These are phyloP conservation scores for Xenopus borealis DNA, from an alignment of 2,113 vertebrate species.

Conservation along the genomic window DNA sequence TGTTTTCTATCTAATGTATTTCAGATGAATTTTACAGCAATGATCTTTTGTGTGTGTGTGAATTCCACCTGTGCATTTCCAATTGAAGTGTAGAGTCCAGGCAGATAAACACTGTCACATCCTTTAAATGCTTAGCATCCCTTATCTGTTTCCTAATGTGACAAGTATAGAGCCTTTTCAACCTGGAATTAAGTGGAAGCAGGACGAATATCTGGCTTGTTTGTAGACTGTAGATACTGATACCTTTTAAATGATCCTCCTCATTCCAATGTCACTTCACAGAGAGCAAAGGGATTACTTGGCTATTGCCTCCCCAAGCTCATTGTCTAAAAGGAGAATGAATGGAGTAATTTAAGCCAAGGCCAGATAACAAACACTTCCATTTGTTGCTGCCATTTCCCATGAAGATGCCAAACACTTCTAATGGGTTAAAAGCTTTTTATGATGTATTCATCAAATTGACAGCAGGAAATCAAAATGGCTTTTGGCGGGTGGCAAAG, in stretches of 20 bases:
- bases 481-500: too few relatives aligned
- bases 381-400: constrained; percentile 66
- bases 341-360: constrained; percentile 60
- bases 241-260: constrained; percentile 64
- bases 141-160: constrained; percentile 41
- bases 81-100: too few relatives aligned
- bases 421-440: constrained; percentile 39
- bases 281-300: constrained; percentile 70
- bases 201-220: constrained; percentile 42
- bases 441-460: constrained; percentile 41
- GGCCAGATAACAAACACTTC: constrained; percentile 56
- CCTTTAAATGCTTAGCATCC: neutral
- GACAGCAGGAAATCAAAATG: constrained; percentile 21
- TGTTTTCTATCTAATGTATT: too few relatives aligned
- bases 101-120: too few relatives aligned
- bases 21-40: too few relatives aligned
- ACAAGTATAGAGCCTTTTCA: constrained; percentile 13
- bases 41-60: too few relatives aligned
- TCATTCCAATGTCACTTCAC: constrained; percentile 60
- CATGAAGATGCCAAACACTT: constrained; percentile 59
- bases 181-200: neutral
- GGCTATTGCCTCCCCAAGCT: constrained; percentile 55
- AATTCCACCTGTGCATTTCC: too few relatives aligned
- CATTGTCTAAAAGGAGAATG: constrained; percentile 67
- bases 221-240: constrained; percentile 68